Evolutionary conservation across 1,140 invertebrate genomes (phyloP).

Genomic region (Camponotus vicinus): DNA sequence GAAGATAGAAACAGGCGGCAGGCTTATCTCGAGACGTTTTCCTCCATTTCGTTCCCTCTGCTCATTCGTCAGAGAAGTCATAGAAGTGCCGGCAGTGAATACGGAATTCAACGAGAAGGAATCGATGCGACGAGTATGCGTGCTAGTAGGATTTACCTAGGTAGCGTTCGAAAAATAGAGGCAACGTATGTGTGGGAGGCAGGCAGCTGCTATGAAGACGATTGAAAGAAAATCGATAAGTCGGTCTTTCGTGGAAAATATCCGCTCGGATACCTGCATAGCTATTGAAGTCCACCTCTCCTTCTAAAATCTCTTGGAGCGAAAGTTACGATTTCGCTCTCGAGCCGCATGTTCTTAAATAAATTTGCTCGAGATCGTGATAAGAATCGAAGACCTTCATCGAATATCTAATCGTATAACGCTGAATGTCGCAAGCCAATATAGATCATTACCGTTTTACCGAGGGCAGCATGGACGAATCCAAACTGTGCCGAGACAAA

Average conservation of each 20-base stretch:
- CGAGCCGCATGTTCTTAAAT: conserved; percentile 13
- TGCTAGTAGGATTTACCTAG: conserved; percentile 57
- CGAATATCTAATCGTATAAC: too few species aligned
- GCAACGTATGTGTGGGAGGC: neutral
- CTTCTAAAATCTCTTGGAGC: conserved; percentile 17
- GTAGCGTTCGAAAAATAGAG: conserved; percentile 51
- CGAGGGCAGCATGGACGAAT: neutral
- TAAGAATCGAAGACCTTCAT: neutral
- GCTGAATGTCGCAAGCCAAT: neutral
- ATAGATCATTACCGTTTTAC: neutral
- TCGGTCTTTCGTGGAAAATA: conserved; percentile 49
- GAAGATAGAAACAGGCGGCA: conserved; percentile 41
- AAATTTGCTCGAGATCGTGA: conserved; percentile 12
- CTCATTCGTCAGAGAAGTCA: conserved; percentile 61
- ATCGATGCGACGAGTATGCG: conserved; percentile 62
- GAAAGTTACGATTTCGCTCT: conserved; percentile 19
- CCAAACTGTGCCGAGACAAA: conserved; percentile 7
- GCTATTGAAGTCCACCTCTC: neutral
- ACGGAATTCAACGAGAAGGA: conserved; percentile 55
- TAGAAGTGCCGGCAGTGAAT: conserved; percentile 50
- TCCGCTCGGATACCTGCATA: conserved; percentile 25
- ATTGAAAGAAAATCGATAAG: conserved; percentile 60
- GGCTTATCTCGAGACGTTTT: conserved; percentile 67
- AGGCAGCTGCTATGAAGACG: conserved; percentile 22
- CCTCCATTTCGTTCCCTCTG: conserved; percentile 44